These are phyloP conservation scores for Ips typographus DNA, from an alignment of 1,140 invertebrate species.

Conservation along the genomic window DNA sequence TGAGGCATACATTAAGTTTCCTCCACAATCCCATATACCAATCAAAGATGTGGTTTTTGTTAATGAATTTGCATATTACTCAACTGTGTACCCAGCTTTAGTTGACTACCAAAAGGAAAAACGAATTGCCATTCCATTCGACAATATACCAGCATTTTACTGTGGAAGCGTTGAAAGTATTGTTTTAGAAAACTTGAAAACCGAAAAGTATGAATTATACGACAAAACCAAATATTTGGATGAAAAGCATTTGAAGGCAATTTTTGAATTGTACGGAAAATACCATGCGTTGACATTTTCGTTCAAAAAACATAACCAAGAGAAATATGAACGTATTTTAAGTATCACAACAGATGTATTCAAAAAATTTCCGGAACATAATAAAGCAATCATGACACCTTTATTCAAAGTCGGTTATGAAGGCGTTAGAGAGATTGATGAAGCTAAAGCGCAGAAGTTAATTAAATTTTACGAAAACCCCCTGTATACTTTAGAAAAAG, in stretches of 20 bases:
- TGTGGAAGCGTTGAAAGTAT: constrained; percentile 48
- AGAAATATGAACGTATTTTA: constrained; percentile 25
- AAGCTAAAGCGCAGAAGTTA: constrained; percentile 28
- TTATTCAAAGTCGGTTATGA: constrained; percentile 6
- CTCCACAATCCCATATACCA: not conserved
- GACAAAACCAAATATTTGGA: constrained; percentile 24
- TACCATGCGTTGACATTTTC: constrained; percentile 50
- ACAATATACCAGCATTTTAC: constrained; percentile 49
- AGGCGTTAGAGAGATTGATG: constrained; percentile 12
- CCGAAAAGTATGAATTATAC: constrained; percentile 15
- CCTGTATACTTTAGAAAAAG: not conserved
- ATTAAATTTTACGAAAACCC: not conserved
- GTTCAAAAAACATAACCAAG: constrained; percentile 50
- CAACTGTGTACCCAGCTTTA: constrained; percentile 3
- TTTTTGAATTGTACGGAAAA: constrained; percentile 35
- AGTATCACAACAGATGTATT: constrained; percentile 44
- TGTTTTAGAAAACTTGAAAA: constrained; percentile 48
- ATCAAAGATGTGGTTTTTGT: not conserved
- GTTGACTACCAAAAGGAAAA: constrained; percentile 12
- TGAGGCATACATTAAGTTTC: constrained; percentile 11
- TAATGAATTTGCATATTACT: constrained; percentile 13
- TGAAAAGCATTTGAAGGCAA: constrained; percentile 14
- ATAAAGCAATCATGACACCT: not conserved
- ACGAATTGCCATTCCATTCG: constrained; percentile 31
- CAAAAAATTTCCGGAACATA: not conserved